Evolutionary conservation across 2,113 vertebrate species (phyloP), one percentile per base, ranked within the genome.

Genomic region (Syngnathus scovelli): DNA sequence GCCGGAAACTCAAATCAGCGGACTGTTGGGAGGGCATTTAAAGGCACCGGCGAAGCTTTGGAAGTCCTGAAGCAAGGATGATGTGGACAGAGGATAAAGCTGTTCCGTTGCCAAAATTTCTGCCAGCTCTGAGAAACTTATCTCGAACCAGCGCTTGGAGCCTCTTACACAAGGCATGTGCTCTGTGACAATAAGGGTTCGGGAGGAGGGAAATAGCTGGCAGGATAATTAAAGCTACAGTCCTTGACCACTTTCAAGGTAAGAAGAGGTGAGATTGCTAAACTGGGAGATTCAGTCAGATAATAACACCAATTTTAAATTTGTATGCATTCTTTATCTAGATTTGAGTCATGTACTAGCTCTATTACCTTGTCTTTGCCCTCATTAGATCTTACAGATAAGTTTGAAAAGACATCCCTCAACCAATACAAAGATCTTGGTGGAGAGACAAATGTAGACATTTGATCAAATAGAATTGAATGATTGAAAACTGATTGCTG

Each of bases 1-100:
- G n/a, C 60, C 43, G 70, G 54, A 56, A 62, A 37, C 15, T 64
- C 36, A n/a, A 64, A 70, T 23, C 61, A 61, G 43, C 15, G 11
- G 51, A 44, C 51, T 59, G 62, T 44, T 79, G 33, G 6, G 6
- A 55, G 68, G 38, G 55, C 55, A 54, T 72, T 67, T 46, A 49
- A 44, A 65, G 61, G 43, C 60, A 67, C 41, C 43, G 44, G 59
- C 23, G 41, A 76, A 18, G 59, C 39, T 60, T 18, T 62, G 41
- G 60, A 46, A 70, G 59, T 69, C 71, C 68, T 69, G 44, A 48
- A 77, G 66, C 19, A 27, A n/a, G n/a, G 37, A 64, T 27, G 44
- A 36, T 61, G 68, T 72, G 60, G 61, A 41, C 33, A 44, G 49
- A 21, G 55, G 55, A 69, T 70, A 43, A 73, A 69, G 64, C 64